These are phyloP conservation scores for Hipposideros larvatus DNA, from an alignment of 2,797 vertebrate species.

Conservation along the genomic window DNA sequence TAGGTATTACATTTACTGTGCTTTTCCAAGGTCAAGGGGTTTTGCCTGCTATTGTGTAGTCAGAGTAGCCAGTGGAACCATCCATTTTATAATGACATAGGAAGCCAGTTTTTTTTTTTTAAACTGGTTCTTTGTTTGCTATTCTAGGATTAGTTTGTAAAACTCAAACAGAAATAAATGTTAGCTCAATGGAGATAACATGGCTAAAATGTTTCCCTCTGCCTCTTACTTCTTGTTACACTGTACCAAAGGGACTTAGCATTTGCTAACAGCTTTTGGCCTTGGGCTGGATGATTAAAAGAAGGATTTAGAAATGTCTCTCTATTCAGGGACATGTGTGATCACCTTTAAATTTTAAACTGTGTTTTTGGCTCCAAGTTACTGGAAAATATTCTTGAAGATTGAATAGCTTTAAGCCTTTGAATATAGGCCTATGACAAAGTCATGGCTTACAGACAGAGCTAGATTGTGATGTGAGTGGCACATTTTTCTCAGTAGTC, in stretches of 20 bases:
- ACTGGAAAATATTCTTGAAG: slow-evolving; percentile 34
- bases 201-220: background rate
- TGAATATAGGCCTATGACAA: background rate
- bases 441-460: background rate
- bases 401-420: background rate
- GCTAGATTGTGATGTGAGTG: background rate
- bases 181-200: background rate
- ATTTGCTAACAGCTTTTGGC: background rate
- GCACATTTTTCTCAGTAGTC: background rate
- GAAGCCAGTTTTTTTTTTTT: slow-evolving; percentile 38
- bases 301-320: slow-evolving; percentile 40
- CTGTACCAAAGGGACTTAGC: background rate
- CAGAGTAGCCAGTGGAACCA: slow-evolving; percentile 49
- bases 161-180: slow-evolving; percentile 54
- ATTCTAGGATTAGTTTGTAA: slow-evolving; percentile 47
- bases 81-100: slow-evolving; percentile 27
- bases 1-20: slow-evolving; percentile 66
- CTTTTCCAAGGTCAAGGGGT: slow-evolving; percentile 34
- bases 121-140: slow-evolving; percentile 19
- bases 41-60: slow-evolving; percentile 59
- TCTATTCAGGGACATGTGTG: background rate
- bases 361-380: slow-evolving; percentile 20
- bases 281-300: background rate
- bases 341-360: slow-evolving; percentile 24
- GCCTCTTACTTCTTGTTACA: background rate